Base-by-base conservation (phyloP, 2,797 vertebrate species). In the Crocidura indochinensis region DNA sequence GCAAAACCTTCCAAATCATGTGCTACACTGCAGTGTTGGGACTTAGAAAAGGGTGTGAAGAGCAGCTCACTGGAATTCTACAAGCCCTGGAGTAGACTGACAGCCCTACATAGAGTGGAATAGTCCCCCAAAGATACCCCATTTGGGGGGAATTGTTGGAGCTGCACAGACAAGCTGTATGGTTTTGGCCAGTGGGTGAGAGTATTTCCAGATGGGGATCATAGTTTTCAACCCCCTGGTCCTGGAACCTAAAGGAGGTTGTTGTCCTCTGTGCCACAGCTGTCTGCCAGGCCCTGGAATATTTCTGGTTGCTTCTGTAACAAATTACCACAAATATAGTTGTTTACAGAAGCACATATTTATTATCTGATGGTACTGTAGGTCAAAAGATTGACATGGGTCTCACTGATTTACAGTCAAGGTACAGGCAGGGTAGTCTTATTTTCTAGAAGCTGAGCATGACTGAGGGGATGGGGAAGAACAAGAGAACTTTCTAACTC, bases 321-420 rank as follows among this genome's bases (percentile, higher is more conserved):
- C 22, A 29, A 77, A 68, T 80, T 44, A 69, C 19, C 20, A 84
- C 8, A 51, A 24, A 69, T 10, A 4, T 2, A 90, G 79, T 53
- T 24, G 49, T 19, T 80, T 89, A 89, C 14, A 29, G 87, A 67
- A 93, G 84, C 27, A 31, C 27, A 75, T n/a, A 53, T 74, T 46
- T 93, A 88, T 89, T 83, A 51, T 56, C 53, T 76, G 49, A 81
- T 29, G 62, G 29, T 86, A 83, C 6, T 14, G 51, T 56, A 79
- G 29, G 69, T 67, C 88, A 65, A 82, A 87, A 81, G 24, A 84
- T 68, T 67, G 77, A 80, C 29, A 76, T 14, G 26, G 22, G 26
- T 49, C 15, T 80, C 72, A 38, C 10, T 1, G 6, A 26, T 31
- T 22, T 93, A 72, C 81, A 65, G 82, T 44, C 74, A 81, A 86